Evolutionary conservation across 2,797 vertebrate genomes (phyloP), one percentile per base, ranked within the genome.

Genomic region (Urophycis tenuis): DNA sequence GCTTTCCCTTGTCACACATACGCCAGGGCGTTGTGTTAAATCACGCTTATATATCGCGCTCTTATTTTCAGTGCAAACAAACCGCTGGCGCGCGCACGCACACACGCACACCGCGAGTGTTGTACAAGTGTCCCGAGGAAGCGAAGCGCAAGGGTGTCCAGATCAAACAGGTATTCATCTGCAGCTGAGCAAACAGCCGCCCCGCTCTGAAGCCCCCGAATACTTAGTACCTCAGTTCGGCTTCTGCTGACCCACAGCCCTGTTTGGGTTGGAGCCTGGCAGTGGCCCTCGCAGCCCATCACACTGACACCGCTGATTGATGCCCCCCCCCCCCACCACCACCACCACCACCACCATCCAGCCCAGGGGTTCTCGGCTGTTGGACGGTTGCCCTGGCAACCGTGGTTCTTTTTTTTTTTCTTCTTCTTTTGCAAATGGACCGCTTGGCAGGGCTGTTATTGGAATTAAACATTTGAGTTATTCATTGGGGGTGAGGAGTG

Each of bases 171-270:
- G 87, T 87, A 87, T 90, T 82, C 81, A 84, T 75, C 84, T 76
- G 89, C 91, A 92, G 91, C 92, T 93, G 92, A 89, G 82, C 85
- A 91, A 93, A 92, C 86, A 91, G 74, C 78, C n/a, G n/a, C n/a
- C n/a, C n/a, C n/a, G n/a, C n/a, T n/a, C n/a, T n/a, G n/a, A n/a
- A n/a, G n/a, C 69, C 86, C 86, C 60, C 85, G 82, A 83, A 88
- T 88, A 69, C 84, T 85, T 87, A n/a, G 81, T 87, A 82, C 85
- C 85, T 84, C 81, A 80, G 81, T 87, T 83, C 77, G 79, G 80
- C 82, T 79, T 82, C 81, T 80, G 39, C 19, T 8, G 77, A 74
- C 77, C 77, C 19, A 1, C 73, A 75, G 78, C 83, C 81, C 73
- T 90, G 82, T 92, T 92, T 90, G 73, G 81, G 84, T 90, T 89